Evolutionary conservation across 2,888 invertebrate species (phyloP), one percentile per base, ranked within the genome.

Genomic region (Biston betularia): DNA sequence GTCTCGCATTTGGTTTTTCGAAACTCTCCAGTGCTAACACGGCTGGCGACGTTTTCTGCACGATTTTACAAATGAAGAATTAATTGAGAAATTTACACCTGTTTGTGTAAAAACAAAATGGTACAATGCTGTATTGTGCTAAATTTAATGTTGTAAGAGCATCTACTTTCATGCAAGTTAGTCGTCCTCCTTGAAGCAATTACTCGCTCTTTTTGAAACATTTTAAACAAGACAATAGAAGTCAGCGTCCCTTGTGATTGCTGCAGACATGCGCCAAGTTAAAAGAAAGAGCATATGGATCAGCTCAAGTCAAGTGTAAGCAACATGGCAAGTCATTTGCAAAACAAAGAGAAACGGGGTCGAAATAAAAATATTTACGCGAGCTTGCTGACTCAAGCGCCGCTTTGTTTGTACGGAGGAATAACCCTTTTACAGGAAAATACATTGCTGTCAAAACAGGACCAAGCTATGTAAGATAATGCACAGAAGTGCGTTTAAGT

Each of bases 301-400:
- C 79, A 77, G 73, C 84, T 90, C 90, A 88, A 84, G 82, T 82
- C 80, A 82, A 84, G 79, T 82, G 84, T 89, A 91, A 90, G 90
- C 89, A 88, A 77, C 79, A 77, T 74, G 79, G 81, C 87, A 85
- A 90, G 86, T 89, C 88, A 90, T 92, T 92, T 88, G 92, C 92
- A 89, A 92, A 92, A 92, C 92, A 93, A 93, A 92, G 90, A 86
- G 72, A 80, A 84, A 84, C 82, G 83, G 81, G 82, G 82, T 80
- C 85, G 82, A 90, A 91, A 92, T 91, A 92, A 92, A 92, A 92
- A 92, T 92, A 92, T 92, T 92, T 92, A 90, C 86, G 85, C 84
- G 85, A 85, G 81, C 82, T 77, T 79, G 85, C 89, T 92, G 92
- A 92, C 86, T 92, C 92, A 92, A 83, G 69, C 81, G 62, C 75